Evolutionary conservation across 2,888 invertebrate genomes (phyloP), one percentile per base, ranked within the genome.

Genomic region (Sarcophaga caerulescens): DNA sequence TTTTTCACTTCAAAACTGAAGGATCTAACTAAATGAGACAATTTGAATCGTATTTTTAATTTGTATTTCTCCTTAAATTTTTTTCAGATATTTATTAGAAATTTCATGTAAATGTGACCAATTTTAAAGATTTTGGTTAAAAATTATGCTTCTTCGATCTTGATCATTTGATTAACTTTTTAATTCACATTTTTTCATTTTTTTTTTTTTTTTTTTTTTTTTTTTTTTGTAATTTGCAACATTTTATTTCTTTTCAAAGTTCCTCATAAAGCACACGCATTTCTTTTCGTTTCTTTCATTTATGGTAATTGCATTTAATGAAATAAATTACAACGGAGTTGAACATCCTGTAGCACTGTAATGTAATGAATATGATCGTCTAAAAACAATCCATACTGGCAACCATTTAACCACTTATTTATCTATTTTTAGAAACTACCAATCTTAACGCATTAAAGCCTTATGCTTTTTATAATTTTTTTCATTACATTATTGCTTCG

Each of bases 361-460:
- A 81, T 62, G 44, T 44, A 52, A 19, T 17, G 17, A 12, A 52
- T 17, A 47, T 45, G 14, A 74, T n/a, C 73, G 73, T 74, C 63
- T 74, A 75, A 69, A 69, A 69, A 45, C 17, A 62, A 57, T 4
- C 4, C 12, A 57, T 12, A 62, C 52, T 52, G n/a, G 60, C 25
- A 71, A 62, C 52, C 47, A 77, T 66, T 59, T 68, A 62, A 68
- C 62, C 62, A 79, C 25, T 79, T 79, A 84, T 75, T 75, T 60
- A 47, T 69, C 84, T 84, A 84, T 84, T 84, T 84, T 84, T 84
- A 84, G 84, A 68, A 73, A 59, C 75, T 35, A 52, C 11, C 75
- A 70, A 75, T 79, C 74, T 70, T 74, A 79, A 79, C n/a, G 70
- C 10, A 12, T 45, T 66, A 77, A 60, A 21, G 65, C 25, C 52